Evolutionary conservation across 2,888 invertebrate genomes (phyloP), one percentile per base, ranked within the genome.

Genomic region (Metellina segmentata): DNA sequence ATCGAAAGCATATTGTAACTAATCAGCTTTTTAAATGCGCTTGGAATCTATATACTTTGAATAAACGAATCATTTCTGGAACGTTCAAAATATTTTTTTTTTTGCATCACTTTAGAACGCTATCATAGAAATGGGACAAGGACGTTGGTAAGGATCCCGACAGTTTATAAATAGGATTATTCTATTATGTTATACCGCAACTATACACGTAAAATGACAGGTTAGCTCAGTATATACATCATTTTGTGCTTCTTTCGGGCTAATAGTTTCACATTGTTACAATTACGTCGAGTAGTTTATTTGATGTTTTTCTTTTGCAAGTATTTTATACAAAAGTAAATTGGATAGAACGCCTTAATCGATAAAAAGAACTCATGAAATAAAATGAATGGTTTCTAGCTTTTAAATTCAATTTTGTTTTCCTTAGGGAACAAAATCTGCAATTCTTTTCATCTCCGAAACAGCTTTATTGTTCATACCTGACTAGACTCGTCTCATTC

Each of bases 41-140:
- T 61, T 61, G 11, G 61, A 61, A 74, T 61, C 85, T 85, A 85
- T 75, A 16, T 90, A 90, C 90, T 90, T 90, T 90, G 90, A 90
- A 74, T 90, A 61, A 90, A 90, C 90, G 90, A 90, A 90, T 90
- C 90, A 7, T 85, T 90, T 81, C 7, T 61, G 13, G 16, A 61
- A 61, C 11, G 61, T 16, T 61, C 61, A 16, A 61, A 61, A 61
- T 61, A n/a, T n/a, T n/a, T n/a, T n/a, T 61, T 75, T 53, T 13
- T 79, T 79, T 82, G 7, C n/a, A 52, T 51, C 52, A 52, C 51
- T n/a, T 20, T 78, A n/a, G 19, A 52, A 20, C 52, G 52, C 78
- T 78, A 61, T 11, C 61, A 16, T 61, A 61, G 61, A 61, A 61
- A 61, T 34, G 34, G 61, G 9, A 61, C 61, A 61, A 61, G 34